phyloP scores from a whole-genome alignment of 2,888 invertebrate species.

The Mythimna lalbum region DNA sequence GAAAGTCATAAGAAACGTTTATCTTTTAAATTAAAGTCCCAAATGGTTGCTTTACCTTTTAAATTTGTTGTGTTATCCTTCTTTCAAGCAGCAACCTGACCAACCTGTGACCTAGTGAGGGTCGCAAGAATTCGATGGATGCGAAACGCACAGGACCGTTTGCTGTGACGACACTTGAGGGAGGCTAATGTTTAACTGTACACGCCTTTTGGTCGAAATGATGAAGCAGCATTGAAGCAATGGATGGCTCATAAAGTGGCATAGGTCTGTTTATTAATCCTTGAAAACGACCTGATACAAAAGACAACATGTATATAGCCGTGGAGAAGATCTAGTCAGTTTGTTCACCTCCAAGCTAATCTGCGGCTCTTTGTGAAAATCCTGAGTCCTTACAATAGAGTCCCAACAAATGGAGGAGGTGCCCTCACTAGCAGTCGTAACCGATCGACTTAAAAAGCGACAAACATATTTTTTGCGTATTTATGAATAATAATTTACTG shows the following conservation, averaged over 20 bases:
- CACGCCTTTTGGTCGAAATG: no score
- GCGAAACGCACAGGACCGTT: no score
- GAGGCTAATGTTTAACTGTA: no score
- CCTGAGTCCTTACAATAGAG: constrained; percentile 12
- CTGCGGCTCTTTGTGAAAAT: not conserved
- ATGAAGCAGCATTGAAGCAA: no score
- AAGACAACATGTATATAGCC: not conserved
- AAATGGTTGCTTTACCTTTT: not conserved
- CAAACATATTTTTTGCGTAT: constrained; percentile 43
- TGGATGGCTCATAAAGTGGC: no score
- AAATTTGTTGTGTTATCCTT: not conserved
- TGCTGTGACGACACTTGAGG: no score
- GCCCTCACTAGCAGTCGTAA: constrained; percentile 8
- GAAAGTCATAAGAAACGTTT: not conserved
- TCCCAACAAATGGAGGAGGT: constrained; percentile 1
- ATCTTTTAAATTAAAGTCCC: not conserved
- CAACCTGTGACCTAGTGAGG: no score
- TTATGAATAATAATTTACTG: constrained; percentile 52
- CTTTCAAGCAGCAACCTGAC: not conserved
- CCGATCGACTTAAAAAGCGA: constrained; percentile 22
- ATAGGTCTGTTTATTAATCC: not conserved
- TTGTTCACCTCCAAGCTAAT: not conserved
- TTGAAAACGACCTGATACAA: not conserved
- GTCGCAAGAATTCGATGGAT: no score
- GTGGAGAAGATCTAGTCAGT: not conserved